Percentiles rank a stretch among this genome's conserved stretches.
phyloP scores from a whole-genome alignment of 2,888 invertebrate species.

The Drosophila diplacantha region DNA sequence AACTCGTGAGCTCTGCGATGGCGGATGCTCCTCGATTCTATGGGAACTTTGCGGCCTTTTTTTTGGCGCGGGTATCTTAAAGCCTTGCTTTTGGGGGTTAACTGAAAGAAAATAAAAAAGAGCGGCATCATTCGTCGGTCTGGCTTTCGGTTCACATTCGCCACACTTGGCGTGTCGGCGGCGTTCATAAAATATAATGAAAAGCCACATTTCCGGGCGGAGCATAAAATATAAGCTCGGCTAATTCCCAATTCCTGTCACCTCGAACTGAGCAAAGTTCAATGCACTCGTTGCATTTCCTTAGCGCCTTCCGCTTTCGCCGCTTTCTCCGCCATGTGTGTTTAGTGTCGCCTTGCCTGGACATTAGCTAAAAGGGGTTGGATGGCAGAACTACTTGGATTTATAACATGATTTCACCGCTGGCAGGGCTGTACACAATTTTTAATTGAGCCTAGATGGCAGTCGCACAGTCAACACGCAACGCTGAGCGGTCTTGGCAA shows the following conservation, averaged over 20 bases:
- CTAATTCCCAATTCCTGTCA: conserved; percentile 17
- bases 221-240: conserved; percentile 7
- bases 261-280: conserved; percentile 27
- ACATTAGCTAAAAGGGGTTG: conserved; percentile 12
- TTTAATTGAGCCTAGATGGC: conserved; percentile 50
- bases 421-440: conserved; percentile 21
- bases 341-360: conserved; percentile 37
- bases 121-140: conserved; percentile 44
- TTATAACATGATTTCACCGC: conserved; percentile 44
- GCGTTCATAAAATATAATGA: conserved; percentile 68
- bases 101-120: conserved; percentile 40
- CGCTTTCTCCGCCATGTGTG: conserved; percentile 25
- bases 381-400: conserved; percentile 28
- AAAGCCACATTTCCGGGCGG: conserved; percentile 59
- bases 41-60: conserved; percentile 47
- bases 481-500: conserved; percentile 1
- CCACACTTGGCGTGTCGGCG: conserved; percentile 50
- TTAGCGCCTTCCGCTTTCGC: conserved; percentile 1
- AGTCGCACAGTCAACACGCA: conserved; percentile 22
- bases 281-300: conserved; percentile 21
- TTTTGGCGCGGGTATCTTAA: conserved; percentile 46
- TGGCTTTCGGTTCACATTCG: conserved; percentile 41
- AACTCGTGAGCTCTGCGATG: conserved; percentile 48
- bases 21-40: conserved; percentile 15
- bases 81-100: conserved; percentile 38